A percentile compares a stretch with the other conserved stretches of the same genome.
These are phyloP conservation scores for Xerus rutilus DNA, from an alignment of 2,797 vertebrate genomes.

Conservation along the genomic window DNA sequence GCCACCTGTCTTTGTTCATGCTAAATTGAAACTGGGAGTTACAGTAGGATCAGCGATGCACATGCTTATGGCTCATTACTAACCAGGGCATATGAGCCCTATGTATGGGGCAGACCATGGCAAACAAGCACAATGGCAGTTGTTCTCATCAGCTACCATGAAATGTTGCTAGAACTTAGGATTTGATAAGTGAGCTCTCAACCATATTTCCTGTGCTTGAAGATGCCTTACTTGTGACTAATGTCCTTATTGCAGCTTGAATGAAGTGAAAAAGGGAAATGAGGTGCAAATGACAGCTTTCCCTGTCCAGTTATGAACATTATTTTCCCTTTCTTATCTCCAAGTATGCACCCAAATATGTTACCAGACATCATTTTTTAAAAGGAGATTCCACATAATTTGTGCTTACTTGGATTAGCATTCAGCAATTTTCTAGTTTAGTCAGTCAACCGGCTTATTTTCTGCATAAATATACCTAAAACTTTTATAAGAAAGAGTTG, in stretches of 20 bases:
- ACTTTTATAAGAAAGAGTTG: neutral
- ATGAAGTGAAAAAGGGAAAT: neutral
- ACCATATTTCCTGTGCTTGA: constrained; percentile 20
- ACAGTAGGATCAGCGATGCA: neutral
- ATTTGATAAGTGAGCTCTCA: neutral
- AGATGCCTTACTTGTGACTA: constrained; percentile 6
- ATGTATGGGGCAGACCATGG: neutral
- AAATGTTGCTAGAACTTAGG: neutral
- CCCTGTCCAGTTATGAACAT: neutral
- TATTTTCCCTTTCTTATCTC: neutral
- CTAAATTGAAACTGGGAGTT: constrained; percentile 4
- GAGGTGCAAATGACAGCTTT: neutral
- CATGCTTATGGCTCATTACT: neutral
- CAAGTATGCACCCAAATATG: neutral
- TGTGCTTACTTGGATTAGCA: neutral
- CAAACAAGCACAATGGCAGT: neutral
- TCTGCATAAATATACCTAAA: neutral
- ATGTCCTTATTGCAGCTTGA: neutral
- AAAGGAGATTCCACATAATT: neutral
- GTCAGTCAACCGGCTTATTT: constrained; percentile 4
- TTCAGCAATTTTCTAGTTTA: constrained; percentile 11
- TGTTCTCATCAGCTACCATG: neutral
- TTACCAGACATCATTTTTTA: neutral
- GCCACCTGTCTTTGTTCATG: constrained; percentile 34
- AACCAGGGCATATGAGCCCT: neutral